These are phyloP conservation scores for Melanargia galathea DNA, from an alignment of 2,888 invertebrate genomes.

Conservation along the genomic window DNA sequence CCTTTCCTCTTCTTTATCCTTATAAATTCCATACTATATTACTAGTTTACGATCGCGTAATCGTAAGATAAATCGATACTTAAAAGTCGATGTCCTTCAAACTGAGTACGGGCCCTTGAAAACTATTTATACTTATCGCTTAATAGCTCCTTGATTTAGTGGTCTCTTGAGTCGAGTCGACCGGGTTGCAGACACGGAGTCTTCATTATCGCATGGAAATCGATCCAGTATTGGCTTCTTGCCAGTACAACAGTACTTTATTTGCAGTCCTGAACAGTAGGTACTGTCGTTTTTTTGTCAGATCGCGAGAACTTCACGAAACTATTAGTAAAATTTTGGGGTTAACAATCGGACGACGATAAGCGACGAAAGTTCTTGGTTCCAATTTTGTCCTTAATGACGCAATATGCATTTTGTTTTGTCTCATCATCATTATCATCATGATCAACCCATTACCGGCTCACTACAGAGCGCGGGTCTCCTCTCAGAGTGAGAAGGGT, in stretches of 20 bases:
- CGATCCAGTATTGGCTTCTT: slow-evolving; percentile 19
- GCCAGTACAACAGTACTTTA: slow-evolving; percentile 19
- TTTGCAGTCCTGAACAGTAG: slow-evolving; percentile 8
- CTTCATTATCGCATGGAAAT: slow-evolving; percentile 27
- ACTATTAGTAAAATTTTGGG: background rate
- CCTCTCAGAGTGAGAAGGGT: too few relatives aligned
- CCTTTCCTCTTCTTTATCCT: too few relatives aligned
- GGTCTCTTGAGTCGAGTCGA: slow-evolving; percentile 1
- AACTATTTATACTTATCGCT: slow-evolving; percentile 1
- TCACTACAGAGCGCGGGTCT: too few relatives aligned
- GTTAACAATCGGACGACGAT: background rate
- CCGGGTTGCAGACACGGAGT: slow-evolving; percentile 8
- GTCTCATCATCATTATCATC: too few relatives aligned
- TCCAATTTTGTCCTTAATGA: too few relatives aligned
- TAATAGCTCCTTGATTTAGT: slow-evolving; percentile 22
- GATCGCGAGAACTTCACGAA: background rate
- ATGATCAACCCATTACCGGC: too few relatives aligned
- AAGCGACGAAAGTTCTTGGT: too few relatives aligned
- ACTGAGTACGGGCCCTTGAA: background rate
- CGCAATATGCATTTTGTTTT: too few relatives aligned
- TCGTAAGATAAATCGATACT: too few relatives aligned
- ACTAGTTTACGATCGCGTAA: too few relatives aligned
- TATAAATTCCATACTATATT: too few relatives aligned
- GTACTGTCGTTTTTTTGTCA: background rate
- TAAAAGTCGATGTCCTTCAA: background rate